Conservation (phyloP, 2,888 invertebrate genomes). For the Agrochola macilenta region DNA sequence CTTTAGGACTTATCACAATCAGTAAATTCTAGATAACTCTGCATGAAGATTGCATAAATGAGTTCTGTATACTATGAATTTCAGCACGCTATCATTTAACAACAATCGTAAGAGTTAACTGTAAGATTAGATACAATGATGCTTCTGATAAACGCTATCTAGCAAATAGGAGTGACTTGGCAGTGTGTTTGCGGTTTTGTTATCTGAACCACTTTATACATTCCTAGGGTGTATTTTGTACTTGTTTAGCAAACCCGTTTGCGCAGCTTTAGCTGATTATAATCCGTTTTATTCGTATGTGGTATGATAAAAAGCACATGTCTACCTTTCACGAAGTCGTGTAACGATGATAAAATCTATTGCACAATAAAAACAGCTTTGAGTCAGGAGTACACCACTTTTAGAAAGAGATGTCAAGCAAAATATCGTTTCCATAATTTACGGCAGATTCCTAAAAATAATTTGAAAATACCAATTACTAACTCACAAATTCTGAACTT, state of each 20-base stretch:
- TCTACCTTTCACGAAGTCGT: neutral
- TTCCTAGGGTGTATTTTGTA: conserved; percentile 22
- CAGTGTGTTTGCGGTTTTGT: conserved; percentile 14
- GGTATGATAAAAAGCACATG: conserved; percentile 10
- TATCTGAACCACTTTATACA: conserved; percentile 32
- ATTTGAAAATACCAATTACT: too few relatives aligned
- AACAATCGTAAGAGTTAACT: conserved; percentile 42
- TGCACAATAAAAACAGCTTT: too few relatives aligned
- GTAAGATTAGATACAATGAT: conserved; percentile 46
- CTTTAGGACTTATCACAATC: conserved; percentile 5
- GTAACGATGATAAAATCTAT: neutral
- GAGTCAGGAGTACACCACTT: too few relatives aligned
- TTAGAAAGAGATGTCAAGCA: too few relatives aligned
- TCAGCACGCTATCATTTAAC: conserved; percentile 37
- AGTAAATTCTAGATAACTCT: conserved; percentile 15
- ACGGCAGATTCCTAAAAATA: too few relatives aligned
- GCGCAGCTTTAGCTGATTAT: conserved; percentile 11
- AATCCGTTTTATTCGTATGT: neutral
- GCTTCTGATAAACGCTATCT: conserved; percentile 48
- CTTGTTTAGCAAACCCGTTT: neutral
- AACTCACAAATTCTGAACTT: conserved; percentile 27
- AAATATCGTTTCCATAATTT: too few relatives aligned
- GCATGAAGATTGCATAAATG: conserved; percentile 16
- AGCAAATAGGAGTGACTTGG: conserved; percentile 3
- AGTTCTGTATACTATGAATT: conserved; percentile 10